Evolutionary conservation across 2,888 invertebrate species (phyloP).

Genomic region (Agrotis segetum): DNA sequence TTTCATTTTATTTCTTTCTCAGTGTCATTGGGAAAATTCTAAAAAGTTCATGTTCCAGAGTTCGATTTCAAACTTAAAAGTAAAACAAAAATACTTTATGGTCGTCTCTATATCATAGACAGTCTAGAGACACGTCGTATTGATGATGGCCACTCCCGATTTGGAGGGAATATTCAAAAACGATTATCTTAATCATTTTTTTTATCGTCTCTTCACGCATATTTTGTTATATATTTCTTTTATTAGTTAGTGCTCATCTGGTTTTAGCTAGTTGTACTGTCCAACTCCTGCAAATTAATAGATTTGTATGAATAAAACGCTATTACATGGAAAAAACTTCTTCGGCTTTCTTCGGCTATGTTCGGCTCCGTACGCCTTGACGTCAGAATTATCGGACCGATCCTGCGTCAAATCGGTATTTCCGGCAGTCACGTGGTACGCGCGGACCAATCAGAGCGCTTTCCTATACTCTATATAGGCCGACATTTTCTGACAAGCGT

Average conservation of each 20-base stretch:
- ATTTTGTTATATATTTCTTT: background rate
- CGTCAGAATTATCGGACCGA: constrained; percentile 87
- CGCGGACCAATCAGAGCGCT: constrained; percentile 84
- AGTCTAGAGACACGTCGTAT: constrained; percentile 86
- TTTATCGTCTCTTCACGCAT: background rate
- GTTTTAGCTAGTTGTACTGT: background rate
- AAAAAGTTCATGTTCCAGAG: constrained; percentile 3
- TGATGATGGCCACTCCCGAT: constrained; percentile 88
- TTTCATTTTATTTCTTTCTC: too few relatives aligned
- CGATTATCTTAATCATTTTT: constrained; percentile 29
- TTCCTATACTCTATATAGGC: constrained; percentile 84
- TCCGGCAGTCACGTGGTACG: constrained; percentile 89
- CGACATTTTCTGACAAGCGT: constrained; percentile 97
- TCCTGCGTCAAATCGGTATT: constrained; percentile 85
- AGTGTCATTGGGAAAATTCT: too few relatives aligned
- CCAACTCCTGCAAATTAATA: constrained; percentile 9
- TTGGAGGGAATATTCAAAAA: constrained; percentile 84
- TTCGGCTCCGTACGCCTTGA: constrained; percentile 85
- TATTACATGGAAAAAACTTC: constrained; percentile 69
- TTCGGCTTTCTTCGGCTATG: constrained; percentile 79
- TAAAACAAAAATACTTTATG: constrained; percentile 68
- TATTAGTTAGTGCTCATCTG: background rate
- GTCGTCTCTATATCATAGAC: constrained; percentile 76
- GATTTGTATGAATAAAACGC: constrained; percentile 47
- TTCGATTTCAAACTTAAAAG: constrained; percentile 40